A percentile compares a stretch with the other conserved stretches of the same genome.
Conservation (phyloP, 2,797 vertebrate species). For the Leucoraja ocellata region DNA sequence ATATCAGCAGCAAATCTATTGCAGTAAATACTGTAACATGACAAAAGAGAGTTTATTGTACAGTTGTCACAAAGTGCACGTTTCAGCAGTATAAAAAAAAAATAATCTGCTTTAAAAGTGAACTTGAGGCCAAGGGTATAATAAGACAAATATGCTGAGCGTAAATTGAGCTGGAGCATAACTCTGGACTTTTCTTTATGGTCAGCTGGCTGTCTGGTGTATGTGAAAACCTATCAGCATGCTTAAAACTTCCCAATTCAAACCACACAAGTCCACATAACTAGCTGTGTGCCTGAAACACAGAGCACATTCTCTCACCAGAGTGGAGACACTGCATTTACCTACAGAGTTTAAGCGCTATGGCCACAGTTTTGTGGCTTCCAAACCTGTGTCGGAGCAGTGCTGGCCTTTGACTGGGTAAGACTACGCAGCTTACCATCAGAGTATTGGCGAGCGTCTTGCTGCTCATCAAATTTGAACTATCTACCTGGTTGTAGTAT, state of each 20-base stretch:
- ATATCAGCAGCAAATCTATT: neutral
- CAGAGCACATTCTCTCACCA: neutral
- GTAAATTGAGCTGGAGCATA: neutral
- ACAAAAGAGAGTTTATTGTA: neutral
- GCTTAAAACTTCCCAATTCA: neutral
- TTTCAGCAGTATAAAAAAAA: slow-evolving; percentile 56
- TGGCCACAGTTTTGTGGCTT: neutral
- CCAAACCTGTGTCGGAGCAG: neutral
- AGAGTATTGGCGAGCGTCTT: neutral
- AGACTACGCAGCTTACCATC: neutral
- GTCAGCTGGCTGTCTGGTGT: neutral
- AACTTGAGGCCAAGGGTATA: slow-evolving; percentile 6
- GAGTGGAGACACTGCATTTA: neutral
- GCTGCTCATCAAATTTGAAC: neutral
- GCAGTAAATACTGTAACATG: neutral
- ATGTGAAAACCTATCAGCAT: neutral
- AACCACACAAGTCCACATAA: neutral
- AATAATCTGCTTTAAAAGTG: slow-evolving; percentile 37
- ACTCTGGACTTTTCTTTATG: neutral
- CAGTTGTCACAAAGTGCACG: slow-evolving; percentile 35
- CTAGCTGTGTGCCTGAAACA: neutral
- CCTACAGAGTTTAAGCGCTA: neutral
- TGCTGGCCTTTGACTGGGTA: neutral
- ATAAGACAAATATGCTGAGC: neutral
- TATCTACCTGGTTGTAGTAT: neutral